A percentile compares a stretch with the other conserved stretches of the same genome.
Conservation (phyloP, 2,113 vertebrate genomes). For the Salvelinus sp. region DNA sequence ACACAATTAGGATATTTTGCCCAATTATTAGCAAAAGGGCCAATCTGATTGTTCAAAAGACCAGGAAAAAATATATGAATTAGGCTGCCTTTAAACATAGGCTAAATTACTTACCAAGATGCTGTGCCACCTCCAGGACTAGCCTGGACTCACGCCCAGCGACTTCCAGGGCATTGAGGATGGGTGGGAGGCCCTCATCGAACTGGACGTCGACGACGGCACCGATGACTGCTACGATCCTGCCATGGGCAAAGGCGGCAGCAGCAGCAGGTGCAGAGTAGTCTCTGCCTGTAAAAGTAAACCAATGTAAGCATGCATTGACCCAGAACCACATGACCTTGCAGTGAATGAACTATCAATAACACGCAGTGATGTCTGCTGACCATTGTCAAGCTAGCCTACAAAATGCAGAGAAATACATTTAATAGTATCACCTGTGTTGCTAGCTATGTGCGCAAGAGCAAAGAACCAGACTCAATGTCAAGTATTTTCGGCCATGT, state of each 20-base stretch:
- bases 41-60: too few relatives aligned
- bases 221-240: conserved; percentile 95
- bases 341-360: neutral
- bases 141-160: conserved; percentile 86
- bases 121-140: conserved; percentile 96
- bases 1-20: too few relatives aligned
- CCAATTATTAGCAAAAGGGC: too few relatives aligned
- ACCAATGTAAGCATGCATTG: neutral
- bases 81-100: neutral
- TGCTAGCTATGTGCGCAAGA: too few relatives aligned
- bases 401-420: neutral
- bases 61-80: too few relatives aligned
- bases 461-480: neutral
- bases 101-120: conserved; percentile 81
- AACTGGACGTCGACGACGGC: conserved; percentile 98
- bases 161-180: conserved; percentile 94
- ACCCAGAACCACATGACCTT: neutral
- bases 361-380: neutral
- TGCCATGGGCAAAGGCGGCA: conserved; percentile 74
- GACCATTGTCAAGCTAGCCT: neutral
- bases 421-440: too few relatives aligned
- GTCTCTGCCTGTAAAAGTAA: conserved; percentile 77
- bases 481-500: neutral
- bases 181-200: conserved; percentile 92
- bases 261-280: conserved; percentile 86